phyloP scores from a whole-genome alignment of 2,888 invertebrate species.

The Limnephilus marmoratus region DNA sequence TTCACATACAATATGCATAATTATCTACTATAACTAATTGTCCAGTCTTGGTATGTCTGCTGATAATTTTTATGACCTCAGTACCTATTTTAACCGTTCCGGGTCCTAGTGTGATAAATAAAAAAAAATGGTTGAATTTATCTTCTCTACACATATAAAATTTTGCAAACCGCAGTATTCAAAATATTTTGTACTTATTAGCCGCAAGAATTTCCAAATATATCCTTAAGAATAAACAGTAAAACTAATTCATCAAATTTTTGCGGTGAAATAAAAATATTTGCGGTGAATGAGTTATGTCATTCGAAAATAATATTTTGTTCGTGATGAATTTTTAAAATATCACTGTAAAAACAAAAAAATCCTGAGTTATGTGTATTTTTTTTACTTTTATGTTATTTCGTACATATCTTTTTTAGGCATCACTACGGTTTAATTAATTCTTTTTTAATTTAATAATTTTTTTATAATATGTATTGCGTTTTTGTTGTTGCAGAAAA shows the following conservation, averaged over 20 bases:
- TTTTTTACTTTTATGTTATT: too few relatives aligned
- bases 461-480: not conserved
- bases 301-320: not conserved
- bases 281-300: not conserved
- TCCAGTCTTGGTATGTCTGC: too few relatives aligned
- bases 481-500: slow-evolving; percentile 36
- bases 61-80: too few relatives aligned
- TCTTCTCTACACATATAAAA: too few relatives aligned
- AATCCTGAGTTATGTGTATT: too few relatives aligned
- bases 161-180: not conserved
- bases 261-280: not conserved
- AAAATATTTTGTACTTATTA: not conserved
- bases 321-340: not conserved
- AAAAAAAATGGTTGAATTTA: too few relatives aligned
- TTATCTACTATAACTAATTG: too few relatives aligned
- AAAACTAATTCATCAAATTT: not conserved
- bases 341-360: too few relatives aligned
- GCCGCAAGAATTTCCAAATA: not conserved
- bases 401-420: not conserved
- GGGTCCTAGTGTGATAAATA: too few relatives aligned
- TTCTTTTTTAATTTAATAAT: not conserved
- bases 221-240: not conserved
- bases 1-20: too few relatives aligned
- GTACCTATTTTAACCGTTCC: too few relatives aligned
- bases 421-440: not conserved